phyloP scores from a whole-genome alignment of 2,113 vertebrate species.

The Cettia cetti region DNA sequence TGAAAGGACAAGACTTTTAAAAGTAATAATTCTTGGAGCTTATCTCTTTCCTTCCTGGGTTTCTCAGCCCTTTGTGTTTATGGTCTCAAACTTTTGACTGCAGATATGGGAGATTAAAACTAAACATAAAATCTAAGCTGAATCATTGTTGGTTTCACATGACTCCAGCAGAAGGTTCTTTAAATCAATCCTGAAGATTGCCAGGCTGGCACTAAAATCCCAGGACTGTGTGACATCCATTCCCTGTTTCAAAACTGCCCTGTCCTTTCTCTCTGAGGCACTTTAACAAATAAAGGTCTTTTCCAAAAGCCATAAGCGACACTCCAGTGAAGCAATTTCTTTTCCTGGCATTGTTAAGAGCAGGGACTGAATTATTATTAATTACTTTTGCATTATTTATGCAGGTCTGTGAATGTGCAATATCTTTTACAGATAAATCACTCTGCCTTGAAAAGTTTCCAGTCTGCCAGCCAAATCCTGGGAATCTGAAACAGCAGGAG shows the following conservation, averaged over 20 bases:
- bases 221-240: background rate
- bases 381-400: conserved; percentile 55
- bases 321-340: conserved; percentile 29
- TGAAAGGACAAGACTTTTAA: background rate
- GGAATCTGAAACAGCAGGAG: background rate
- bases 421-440: conserved; percentile 25
- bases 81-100: background rate
- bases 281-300: background rate
- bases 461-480: background rate
- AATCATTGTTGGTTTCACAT: background rate
- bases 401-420: background rate
- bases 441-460: conserved; percentile 16
- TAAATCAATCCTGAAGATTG: background rate
- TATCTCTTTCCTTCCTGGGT: background rate
- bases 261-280: background rate
- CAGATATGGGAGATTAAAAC: background rate
- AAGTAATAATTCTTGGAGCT: background rate
- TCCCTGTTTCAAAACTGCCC: background rate
- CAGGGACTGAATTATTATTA: conserved; percentile 30
- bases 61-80: background rate
- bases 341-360: conserved; percentile 15
- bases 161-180: background rate
- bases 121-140: background rate
- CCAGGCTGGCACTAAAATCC: background rate
- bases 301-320: background rate